Conservation (phyloP, 2,797 vertebrate species). For the Lerista edwardsae region DNA sequence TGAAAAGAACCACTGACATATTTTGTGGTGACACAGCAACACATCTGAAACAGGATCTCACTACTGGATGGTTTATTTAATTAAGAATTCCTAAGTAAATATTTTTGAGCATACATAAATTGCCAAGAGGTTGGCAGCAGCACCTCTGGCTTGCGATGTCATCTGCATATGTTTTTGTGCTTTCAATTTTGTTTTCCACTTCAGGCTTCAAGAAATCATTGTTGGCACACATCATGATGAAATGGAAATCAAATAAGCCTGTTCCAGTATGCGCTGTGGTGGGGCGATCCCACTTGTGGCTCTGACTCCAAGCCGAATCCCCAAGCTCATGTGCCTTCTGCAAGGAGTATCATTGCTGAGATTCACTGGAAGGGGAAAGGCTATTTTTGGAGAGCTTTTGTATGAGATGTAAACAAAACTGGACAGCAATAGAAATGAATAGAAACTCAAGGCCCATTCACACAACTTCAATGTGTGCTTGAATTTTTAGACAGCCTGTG, state of each 20-base stretch:
- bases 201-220: constrained; percentile 29
- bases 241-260: constrained; percentile 26
- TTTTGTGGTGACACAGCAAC: constrained; percentile 52
- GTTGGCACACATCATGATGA: background rate
- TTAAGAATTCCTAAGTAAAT: constrained; percentile 73
- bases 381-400: background rate
- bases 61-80: constrained; percentile 58
- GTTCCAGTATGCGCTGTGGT: background rate
- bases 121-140: constrained; percentile 61
- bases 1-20: constrained; percentile 35
- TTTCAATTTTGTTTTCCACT: constrained; percentile 62
- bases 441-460: background rate
- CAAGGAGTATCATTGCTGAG: rapidly evolving
- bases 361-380: background rate
- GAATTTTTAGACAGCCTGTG: background rate
- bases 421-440: too few relatives aligned
- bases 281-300: constrained; percentile 1
- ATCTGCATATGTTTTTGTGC: constrained; percentile 64
- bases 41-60: constrained; percentile 62
- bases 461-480: background rate
- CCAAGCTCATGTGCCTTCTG: background rate
- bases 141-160: constrained; percentile 39
- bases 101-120: constrained; percentile 62
- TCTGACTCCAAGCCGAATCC: background rate
- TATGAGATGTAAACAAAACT: background rate